A percentile compares a stretch with the other conserved stretches of the same genome.
Conservation (phyloP, 2,797 vertebrate species). For the Channallabes apus region DNA sequence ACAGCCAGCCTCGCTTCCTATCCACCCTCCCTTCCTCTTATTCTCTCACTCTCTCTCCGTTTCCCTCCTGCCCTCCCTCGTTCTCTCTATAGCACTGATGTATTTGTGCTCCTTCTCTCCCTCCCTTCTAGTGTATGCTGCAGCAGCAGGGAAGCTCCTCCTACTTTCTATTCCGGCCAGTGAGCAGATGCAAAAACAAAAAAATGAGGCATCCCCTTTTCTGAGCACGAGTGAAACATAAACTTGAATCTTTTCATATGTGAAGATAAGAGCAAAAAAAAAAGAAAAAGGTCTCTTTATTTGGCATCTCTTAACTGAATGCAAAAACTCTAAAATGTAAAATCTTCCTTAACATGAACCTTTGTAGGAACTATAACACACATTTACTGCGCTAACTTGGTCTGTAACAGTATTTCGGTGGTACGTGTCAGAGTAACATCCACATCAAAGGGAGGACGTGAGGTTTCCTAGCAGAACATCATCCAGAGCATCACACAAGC, state of each 20-base stretch:
- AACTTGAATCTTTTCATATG: neutral
- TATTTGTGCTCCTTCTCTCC: slow-evolving; percentile 44
- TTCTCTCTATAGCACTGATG: slow-evolving; percentile 53
- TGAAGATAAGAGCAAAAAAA: neutral
- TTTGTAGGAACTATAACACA: neutral
- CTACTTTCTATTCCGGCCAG: slow-evolving; percentile 72
- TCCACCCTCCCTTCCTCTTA: slow-evolving; percentile 43
- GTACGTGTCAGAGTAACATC: too few relatives aligned
- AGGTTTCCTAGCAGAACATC: too few relatives aligned
- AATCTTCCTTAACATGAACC: neutral
- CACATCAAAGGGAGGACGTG: too few relatives aligned
- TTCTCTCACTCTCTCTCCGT: slow-evolving; percentile 32
- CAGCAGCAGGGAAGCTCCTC: slow-evolving; percentile 69
- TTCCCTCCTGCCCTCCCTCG: slow-evolving; percentile 53
- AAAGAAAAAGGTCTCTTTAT: neutral
- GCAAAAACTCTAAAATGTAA: neutral
- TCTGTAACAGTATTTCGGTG: too few relatives aligned
- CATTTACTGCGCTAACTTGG: neutral
- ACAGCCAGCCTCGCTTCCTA: slow-evolving; percentile 58
- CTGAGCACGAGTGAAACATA: slow-evolving; percentile 57
- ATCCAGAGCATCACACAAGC: too few relatives aligned
- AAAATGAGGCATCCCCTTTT: slow-evolving; percentile 63
- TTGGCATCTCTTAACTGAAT: too few relatives aligned
- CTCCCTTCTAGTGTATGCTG: slow-evolving; percentile 68
- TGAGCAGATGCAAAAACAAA: slow-evolving; percentile 67